Base-by-base conservation (phyloP, 2,113 vertebrate genomes). In the Sarotherodon lohbergeri region DNA sequence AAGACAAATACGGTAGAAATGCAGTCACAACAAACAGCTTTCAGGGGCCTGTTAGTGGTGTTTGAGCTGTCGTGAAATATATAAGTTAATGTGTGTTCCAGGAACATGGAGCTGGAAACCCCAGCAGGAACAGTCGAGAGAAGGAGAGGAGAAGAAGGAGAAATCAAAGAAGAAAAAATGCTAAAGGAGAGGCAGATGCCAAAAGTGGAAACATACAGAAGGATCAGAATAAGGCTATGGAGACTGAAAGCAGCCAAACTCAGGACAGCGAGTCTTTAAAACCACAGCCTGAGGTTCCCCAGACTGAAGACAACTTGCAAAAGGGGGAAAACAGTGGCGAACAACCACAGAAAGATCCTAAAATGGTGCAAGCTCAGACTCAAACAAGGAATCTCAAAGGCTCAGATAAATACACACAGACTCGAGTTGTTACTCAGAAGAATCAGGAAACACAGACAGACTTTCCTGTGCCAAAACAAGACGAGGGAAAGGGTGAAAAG, bases 391-490 rank as follows among this genome's bases (percentile, higher is more conserved):
- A 24, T 48, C 8, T 0, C 5, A 14, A 57, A 68, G 13, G 82
- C 1, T 13, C 0, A 36, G 0, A 59, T 2, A 84, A 14, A 43
- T 0, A 0, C 22, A 95, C 95, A 6, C 96, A 96, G 83, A 96
- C 96, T 2, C 2, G 0, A 7, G 12, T 17, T 5, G 78, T 92
- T 32, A 1, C 1, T 14, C 91, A 84, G 32, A 85, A 3, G 5
- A 8, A 50, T 79, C 89, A 93, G 88, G 87, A 91, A 27, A 95
- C 96, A 1, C 96, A 96, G 87, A 95, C 89, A 1, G 89, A 94
- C 10, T 4, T 34, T 13, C 2, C 9, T 4, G 16, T 9, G 27
- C 10, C 63, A 4, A 19, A 46, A 10, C 52, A 27, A 32, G 84
- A 80, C 0, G 63, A 79, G 3, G 1, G 52, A 3, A 16, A 16